phyloP scores from a whole-genome alignment of 2,888 invertebrate genomes.

The Cactoblastis cactorum region DNA sequence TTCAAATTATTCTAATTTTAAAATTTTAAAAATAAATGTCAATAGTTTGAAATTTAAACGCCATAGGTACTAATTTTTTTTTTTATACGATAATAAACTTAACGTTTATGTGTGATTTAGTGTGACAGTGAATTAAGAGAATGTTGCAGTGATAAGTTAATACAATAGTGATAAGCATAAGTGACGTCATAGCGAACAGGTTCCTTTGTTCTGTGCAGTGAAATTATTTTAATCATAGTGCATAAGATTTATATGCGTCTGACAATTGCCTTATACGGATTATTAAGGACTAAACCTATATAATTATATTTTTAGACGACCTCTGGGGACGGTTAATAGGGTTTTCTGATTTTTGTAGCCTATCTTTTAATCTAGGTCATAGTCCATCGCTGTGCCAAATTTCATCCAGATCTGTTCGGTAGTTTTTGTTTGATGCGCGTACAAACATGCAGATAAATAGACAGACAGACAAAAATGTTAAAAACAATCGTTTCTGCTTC shows the following conservation, averaged over 20 bases:
- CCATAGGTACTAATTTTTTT: background rate
- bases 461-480: too few relatives aligned
- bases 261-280: background rate
- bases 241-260: background rate
- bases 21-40: constrained; percentile 11
- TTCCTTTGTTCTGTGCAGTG: constrained; percentile 43
- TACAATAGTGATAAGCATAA: constrained; percentile 31
- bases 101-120: background rate
- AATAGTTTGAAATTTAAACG: background rate
- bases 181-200: constrained; percentile 36
- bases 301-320: background rate
- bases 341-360: background rate
- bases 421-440: too few relatives aligned
- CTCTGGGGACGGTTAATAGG: background rate
- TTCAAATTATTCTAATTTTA: constrained; percentile 40
- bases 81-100: constrained; percentile 1
- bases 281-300: background rate
- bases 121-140: constrained; percentile 21
- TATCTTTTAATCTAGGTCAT: too few relatives aligned
- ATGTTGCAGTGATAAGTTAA: constrained; percentile 16
- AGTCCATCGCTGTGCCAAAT: too few relatives aligned
- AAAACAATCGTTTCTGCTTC: too few relatives aligned
- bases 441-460: too few relatives aligned
- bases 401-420: too few relatives aligned
- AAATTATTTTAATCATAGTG: constrained; percentile 16